Conservation (phyloP, 2,797 vertebrate species). For the Crenuchus spilurus region DNA sequence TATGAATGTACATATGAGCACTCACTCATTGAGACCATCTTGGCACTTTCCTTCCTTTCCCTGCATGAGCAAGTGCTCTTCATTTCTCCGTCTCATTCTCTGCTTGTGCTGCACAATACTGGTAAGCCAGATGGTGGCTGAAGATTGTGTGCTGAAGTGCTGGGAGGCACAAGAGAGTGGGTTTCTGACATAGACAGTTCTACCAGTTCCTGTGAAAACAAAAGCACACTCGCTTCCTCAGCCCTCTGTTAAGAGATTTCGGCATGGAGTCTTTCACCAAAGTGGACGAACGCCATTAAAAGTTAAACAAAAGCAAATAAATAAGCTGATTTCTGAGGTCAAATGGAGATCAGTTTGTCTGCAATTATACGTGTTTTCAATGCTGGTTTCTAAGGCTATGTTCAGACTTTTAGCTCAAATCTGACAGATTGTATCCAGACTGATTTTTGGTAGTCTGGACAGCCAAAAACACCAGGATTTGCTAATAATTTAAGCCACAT, state of each 20-base stretch:
- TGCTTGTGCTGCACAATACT: conserved; percentile 35
- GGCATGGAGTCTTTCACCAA: background rate
- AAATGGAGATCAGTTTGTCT: background rate
- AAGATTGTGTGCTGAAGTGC: conserved; percentile 26
- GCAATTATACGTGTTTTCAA: background rate
- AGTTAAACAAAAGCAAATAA: background rate
- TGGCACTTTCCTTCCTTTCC: background rate
- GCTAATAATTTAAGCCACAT: no score
- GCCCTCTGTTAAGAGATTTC: conserved; percentile 17
- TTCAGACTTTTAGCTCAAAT: no score
- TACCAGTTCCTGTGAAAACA: conserved; percentile 29
- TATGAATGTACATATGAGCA: background rate
- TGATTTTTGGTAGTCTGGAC: no score
- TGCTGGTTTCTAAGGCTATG: background rate
- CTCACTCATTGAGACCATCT: conserved; percentile 1
- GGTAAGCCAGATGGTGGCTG: conserved; percentile 49
- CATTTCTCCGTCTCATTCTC: conserved; percentile 12
- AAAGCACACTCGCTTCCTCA: conserved; percentile 5
- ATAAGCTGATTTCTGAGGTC: background rate
- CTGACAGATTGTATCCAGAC: no score
- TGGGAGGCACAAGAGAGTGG: conserved; percentile 33
- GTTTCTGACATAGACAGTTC: conserved; percentile 21
- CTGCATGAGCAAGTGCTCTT: background rate
- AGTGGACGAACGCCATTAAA: conserved; percentile 2
- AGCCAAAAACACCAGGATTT: no score